A percentile compares a stretch with the other conserved stretches of the same genome.
phyloP scores from a whole-genome alignment of 2,797 vertebrate genomes.

The Corythornis leucogaster region DNA sequence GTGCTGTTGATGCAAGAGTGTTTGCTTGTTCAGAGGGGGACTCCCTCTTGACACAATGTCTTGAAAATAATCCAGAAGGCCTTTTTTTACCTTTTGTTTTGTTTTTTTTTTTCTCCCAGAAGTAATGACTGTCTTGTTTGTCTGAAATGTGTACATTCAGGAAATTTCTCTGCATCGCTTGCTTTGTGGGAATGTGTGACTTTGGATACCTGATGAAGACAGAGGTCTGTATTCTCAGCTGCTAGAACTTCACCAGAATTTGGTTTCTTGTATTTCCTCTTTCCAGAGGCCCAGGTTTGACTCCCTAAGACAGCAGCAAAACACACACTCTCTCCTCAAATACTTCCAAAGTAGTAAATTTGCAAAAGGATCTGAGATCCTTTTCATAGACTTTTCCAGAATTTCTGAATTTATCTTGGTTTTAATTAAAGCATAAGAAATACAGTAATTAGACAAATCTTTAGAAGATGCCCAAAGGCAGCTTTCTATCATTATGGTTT shows the following conservation, averaged over 20 bases:
- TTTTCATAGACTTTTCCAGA: neutral
- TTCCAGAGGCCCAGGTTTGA: neutral
- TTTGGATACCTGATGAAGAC: neutral
- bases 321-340: neutral
- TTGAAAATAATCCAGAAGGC: neutral
- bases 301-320: neutral
- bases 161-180: neutral
- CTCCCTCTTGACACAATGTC: neutral
- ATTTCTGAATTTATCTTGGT: neutral
- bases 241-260: neutral
- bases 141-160: neutral
- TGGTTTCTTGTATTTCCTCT: neutral
- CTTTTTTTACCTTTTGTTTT: neutral
- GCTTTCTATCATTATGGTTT: neutral
- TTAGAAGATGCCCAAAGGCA: neutral
- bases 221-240: neutral
- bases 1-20: neutral
- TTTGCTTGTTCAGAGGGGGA: neutral
- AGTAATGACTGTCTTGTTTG: neutral
- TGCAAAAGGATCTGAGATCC: neutral
- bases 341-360: neutral
- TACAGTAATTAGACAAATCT: neutral
- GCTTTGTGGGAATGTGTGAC: neutral
- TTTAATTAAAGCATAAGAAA: conserved; percentile 2
- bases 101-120: neutral